Percentiles rank a stretch among this genome's conserved stretches.
Conservation (phyloP, 2,888 invertebrate species). For the Cheilosia urbana region DNA sequence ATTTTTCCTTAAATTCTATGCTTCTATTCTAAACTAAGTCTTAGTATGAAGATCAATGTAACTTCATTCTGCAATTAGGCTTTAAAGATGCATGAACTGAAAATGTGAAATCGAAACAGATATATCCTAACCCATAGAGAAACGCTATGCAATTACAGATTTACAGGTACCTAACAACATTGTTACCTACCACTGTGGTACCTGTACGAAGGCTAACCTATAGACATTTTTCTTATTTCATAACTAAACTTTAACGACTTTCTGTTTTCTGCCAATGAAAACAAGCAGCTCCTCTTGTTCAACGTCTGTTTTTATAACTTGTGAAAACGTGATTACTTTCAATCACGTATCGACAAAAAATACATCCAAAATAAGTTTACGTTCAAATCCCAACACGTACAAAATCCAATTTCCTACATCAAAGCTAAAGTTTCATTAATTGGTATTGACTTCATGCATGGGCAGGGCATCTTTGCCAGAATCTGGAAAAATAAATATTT, state of each 20-base stretch:
- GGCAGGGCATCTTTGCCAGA: constrained; percentile 9
- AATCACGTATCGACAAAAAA: constrained; percentile 39
- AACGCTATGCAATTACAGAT: too few relatives aligned
- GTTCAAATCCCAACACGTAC: constrained; percentile 54
- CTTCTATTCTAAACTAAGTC: too few relatives aligned
- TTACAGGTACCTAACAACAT: too few relatives aligned
- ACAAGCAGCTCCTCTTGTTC: background rate
- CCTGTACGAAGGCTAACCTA: too few relatives aligned
- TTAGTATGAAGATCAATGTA: too few relatives aligned
- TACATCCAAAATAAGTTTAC: constrained; percentile 8
- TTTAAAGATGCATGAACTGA: too few relatives aligned
- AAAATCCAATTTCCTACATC: constrained; percentile 68
- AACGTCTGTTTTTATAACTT: constrained; percentile 32
- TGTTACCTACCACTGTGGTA: too few relatives aligned
- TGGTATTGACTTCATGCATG: constrained; percentile 54
- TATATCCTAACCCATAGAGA: too few relatives aligned
- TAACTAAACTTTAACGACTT: constrained; percentile 19
- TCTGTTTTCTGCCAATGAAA: background rate
- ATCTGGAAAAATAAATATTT: constrained; percentile 30
- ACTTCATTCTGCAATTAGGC: too few relatives aligned
- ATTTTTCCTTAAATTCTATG: too few relatives aligned
- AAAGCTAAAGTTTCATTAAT: constrained; percentile 64
- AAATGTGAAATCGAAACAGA: too few relatives aligned
- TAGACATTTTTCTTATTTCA: background rate
- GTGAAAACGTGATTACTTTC: constrained; percentile 3